Evolutionary conservation across 2,888 invertebrate species (phyloP).

Genomic region (Ennomos quercinarius): DNA sequence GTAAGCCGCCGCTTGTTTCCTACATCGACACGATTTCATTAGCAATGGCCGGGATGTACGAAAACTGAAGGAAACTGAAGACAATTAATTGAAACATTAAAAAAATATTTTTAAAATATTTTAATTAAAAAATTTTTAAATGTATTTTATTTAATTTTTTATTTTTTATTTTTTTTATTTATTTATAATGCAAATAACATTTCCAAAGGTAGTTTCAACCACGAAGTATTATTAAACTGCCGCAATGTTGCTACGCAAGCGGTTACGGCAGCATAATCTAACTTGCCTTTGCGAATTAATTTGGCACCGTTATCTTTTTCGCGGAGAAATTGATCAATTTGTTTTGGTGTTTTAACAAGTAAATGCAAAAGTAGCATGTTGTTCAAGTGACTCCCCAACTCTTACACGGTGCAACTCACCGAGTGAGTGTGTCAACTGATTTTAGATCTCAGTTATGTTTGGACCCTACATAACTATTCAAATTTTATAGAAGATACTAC

Average conservation of each 20-base stretch:
- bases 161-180: too few relatives aligned
- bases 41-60: conserved; percentile 59
- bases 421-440: too few relatives aligned
- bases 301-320: conserved; percentile 19
- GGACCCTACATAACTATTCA: too few relatives aligned
- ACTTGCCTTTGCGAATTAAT: conserved; percentile 35
- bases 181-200: conserved; percentile 12
- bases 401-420: too few relatives aligned
- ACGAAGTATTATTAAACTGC: conserved; percentile 22
- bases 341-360: conserved; percentile 19
- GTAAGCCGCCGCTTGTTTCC: conserved; percentile 66
- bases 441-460: too few relatives aligned
- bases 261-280: conserved; percentile 33
- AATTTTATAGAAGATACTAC: too few relatives aligned
- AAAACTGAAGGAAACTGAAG: conserved; percentile 36
- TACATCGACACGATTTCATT: conserved; percentile 72
- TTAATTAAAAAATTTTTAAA: too few relatives aligned
- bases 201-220: conserved; percentile 18
- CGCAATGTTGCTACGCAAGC: conserved; percentile 28
- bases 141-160: too few relatives aligned
- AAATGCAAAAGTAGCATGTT: neutral
- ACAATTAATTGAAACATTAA: too few relatives aligned
- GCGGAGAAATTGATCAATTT: conserved; percentile 28
- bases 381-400: too few relatives aligned
- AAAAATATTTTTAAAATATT: too few relatives aligned